Conservation (phyloP, 2,113 vertebrate genomes). For the Rhadina sibilatrix region DNA sequence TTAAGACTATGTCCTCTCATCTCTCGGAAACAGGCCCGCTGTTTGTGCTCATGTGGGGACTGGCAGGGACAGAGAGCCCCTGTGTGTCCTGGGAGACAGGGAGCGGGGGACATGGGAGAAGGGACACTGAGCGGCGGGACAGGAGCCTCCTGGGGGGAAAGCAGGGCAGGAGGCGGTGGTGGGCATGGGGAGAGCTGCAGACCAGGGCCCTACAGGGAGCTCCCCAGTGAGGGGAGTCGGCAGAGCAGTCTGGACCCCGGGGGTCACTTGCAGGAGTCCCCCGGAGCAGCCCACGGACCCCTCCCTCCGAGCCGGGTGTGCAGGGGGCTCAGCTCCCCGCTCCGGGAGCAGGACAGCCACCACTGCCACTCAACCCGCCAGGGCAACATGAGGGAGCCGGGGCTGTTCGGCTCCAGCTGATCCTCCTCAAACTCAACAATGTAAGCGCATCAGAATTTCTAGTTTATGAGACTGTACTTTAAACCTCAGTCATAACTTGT, state of each 20-base stretch:
- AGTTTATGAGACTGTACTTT: neutral
- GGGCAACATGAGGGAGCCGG: accelerated
- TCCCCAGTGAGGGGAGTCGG: accelerated
- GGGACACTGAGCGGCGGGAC: no score
- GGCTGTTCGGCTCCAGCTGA: accelerated
- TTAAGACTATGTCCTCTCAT: neutral
- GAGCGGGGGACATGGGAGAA: accelerated
- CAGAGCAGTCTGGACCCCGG: no score
- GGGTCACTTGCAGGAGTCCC: neutral
- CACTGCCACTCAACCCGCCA: neutral
- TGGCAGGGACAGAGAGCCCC: neutral
- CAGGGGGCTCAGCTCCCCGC: neutral
- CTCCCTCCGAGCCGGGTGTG: no score
- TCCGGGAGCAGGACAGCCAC: neutral
- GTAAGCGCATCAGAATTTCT: neutral
- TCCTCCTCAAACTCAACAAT: no score
- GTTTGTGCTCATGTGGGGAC: accelerated
- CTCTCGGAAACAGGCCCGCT: neutral
- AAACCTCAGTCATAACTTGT: neutral
- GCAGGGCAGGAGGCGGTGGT: neutral
- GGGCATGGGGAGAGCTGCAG: neutral
- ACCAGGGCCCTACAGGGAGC: neutral
- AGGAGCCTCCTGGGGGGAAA: neutral
- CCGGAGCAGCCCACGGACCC: neutral
- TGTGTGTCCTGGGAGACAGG: neutral